Conservation (phyloP, 2,888 invertebrate species). For the Schrankia costaestrigalis region DNA sequence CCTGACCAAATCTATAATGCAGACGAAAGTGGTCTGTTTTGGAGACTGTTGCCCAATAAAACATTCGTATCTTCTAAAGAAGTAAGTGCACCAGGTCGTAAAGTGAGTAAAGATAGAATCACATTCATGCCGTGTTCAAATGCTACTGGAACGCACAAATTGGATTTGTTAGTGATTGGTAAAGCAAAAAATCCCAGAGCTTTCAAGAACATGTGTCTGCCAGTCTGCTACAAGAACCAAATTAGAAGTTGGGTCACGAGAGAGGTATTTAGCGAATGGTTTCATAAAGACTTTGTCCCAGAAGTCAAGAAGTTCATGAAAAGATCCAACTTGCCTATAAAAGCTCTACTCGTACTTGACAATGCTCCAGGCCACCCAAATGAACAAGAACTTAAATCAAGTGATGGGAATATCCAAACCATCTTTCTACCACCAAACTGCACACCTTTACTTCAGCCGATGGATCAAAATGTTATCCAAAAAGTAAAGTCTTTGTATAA, state of each 20-base stretch:
- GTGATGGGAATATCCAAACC: constrained; percentile 34
- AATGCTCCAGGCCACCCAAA: constrained; percentile 35
- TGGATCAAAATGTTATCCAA: constrained; percentile 36
- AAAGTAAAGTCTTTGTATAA: constrained; percentile 31
- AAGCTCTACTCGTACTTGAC: constrained; percentile 34
- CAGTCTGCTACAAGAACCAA: constrained; percentile 28
- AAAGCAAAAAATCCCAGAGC: constrained; percentile 29
- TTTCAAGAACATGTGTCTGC: constrained; percentile 24
- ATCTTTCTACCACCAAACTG: constrained; percentile 34
- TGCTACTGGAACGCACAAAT: constrained; percentile 28
- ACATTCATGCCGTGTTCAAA: constrained; percentile 40
- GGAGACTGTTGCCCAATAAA: constrained; percentile 25
- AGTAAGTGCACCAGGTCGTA: constrained; percentile 28
- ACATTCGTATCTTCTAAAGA: constrained; percentile 27
- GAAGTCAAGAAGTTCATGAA: constrained; percentile 28
- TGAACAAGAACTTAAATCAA: constrained; percentile 37
- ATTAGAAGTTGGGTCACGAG: constrained; percentile 27
- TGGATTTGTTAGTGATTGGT: constrained; percentile 29
- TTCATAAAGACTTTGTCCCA: constrained; percentile 14
- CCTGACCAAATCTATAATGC: constrained; percentile 34
- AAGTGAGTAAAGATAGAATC: constrained; percentile 31
- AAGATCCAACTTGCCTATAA: constrained; percentile 29
- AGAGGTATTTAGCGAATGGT: constrained; percentile 36
- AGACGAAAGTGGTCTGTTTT: constrained; percentile 30
- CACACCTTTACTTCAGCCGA: constrained; percentile 33